Evolutionary conservation across 1,140 invertebrate genomes (phyloP).

Genomic region (Calosoma granatense): DNA sequence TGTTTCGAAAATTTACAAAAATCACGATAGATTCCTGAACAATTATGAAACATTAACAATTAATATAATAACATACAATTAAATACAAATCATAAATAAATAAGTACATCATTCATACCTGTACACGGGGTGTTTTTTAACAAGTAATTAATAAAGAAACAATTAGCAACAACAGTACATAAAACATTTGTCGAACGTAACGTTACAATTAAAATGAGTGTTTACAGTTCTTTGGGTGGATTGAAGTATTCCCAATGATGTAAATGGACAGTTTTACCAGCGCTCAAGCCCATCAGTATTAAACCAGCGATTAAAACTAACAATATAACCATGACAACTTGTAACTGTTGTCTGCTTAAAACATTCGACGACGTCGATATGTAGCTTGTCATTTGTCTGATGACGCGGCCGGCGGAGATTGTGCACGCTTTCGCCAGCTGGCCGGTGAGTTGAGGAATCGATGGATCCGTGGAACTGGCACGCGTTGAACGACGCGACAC

Average conservation of each 20-base stretch:
- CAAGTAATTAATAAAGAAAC: no score
- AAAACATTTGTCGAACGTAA: neutral
- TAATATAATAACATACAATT: constrained; percentile 2
- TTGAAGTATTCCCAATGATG: constrained; percentile 78
- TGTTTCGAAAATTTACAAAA: neutral
- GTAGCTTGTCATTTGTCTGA: constrained; percentile 53
- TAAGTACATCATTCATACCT: constrained; percentile 4
- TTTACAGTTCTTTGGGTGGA: constrained; percentile 47
- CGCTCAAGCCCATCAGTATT: constrained; percentile 56
- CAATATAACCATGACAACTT: constrained; percentile 61
- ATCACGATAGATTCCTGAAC: neutral
- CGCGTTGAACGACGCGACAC: constrained; percentile 28
- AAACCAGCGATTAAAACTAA: constrained; percentile 61
- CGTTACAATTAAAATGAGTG: neutral
- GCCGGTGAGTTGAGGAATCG: constrained; percentile 49
- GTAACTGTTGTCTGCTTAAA: constrained; percentile 57
- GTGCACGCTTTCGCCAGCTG: constrained; percentile 56
- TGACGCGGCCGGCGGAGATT: constrained; percentile 46
- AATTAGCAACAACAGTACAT: no score
- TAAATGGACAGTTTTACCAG: constrained; percentile 59
- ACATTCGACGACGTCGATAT: constrained; percentile 43
- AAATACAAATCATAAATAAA: neutral
- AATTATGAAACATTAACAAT: neutral
- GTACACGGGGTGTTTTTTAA: no score
- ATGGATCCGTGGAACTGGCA: constrained; percentile 40